Conservation (phyloP, 1,140 invertebrate genomes). For the Paralvinella palmiformis region DNA sequence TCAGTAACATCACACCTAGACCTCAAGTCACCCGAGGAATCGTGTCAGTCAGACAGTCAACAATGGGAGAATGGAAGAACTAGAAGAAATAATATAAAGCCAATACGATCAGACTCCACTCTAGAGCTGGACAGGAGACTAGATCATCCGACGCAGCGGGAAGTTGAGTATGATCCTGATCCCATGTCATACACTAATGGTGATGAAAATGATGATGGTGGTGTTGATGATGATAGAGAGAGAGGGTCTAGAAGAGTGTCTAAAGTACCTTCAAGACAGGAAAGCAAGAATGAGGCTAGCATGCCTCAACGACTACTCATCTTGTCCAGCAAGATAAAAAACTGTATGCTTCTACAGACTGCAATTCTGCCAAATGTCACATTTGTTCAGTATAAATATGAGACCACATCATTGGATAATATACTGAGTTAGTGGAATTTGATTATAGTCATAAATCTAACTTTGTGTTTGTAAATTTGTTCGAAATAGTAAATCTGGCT, state of each 20-base stretch:
- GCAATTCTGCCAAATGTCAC: slow-evolving; percentile 38
- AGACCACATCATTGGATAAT: slow-evolving; percentile 40
- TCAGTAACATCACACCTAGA: too few relatives aligned
- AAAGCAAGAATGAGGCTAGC: background rate
- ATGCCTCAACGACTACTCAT: slow-evolving; percentile 26
- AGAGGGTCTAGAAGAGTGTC: background rate
- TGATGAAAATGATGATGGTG: background rate
- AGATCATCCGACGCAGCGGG: too few relatives aligned
- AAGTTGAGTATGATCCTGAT: too few relatives aligned
- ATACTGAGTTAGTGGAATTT: slow-evolving; percentile 33
- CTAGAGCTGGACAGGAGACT: too few relatives aligned
- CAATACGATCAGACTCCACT: too few relatives aligned
- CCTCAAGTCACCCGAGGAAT: too few relatives aligned
- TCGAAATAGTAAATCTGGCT: background rate
- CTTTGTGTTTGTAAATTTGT: slow-evolving; percentile 6
- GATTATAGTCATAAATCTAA: background rate
- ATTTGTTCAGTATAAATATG: slow-evolving; percentile 47
- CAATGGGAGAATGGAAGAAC: too few relatives aligned
- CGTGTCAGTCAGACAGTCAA: too few relatives aligned
- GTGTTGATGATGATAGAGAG: background rate
- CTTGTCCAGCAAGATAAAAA: slow-evolving; percentile 37
- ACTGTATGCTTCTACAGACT: slow-evolving; percentile 29
- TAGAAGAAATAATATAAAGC: too few relatives aligned
- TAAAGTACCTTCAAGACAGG: background rate
- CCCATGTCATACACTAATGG: too few relatives aligned